phyloP scores from a whole-genome alignment of 2,797 vertebrate genomes.

The Notolabrus celidotus region DNA sequence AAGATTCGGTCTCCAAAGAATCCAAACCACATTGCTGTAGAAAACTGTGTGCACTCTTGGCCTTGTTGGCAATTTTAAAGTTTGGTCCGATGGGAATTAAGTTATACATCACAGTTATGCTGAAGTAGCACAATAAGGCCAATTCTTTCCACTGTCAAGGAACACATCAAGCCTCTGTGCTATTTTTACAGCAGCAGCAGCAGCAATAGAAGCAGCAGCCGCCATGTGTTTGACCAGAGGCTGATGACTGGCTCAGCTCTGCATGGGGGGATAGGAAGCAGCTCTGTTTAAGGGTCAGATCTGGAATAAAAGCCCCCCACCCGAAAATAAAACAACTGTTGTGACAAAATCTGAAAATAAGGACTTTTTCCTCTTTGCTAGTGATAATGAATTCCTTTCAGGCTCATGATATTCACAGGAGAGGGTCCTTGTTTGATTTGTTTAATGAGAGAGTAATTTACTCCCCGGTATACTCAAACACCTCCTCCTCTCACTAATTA shows the following conservation, averaged over 20 bases:
- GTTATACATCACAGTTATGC: constrained; percentile 2
- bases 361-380: neutral
- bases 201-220: constrained; percentile 2
- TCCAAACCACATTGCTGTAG: neutral
- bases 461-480: neutral
- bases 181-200: constrained; percentile 25
- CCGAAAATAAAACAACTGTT: too few relatives aligned
- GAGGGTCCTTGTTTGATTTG: constrained; percentile 38
- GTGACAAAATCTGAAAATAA: too few relatives aligned
- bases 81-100: neutral
- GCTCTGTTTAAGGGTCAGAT: constrained; percentile 11
- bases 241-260: neutral
- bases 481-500: constrained; percentile 44
- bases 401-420: constrained; percentile 15
- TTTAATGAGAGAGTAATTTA: constrained; percentile 41
- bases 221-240: constrained; percentile 26
- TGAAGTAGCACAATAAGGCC: constrained; percentile 1
- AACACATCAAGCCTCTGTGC: constrained; percentile 1
- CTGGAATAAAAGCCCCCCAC: neutral
- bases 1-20: too few relatives aligned
- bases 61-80: neutral
- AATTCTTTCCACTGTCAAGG: constrained; percentile 15
- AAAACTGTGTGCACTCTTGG: neutral
- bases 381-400: constrained; percentile 15
- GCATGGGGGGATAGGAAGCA: neutral